Evolutionary conservation across 1,140 invertebrate genomes (phyloP).

Genomic region (Bicyclus anynana): DNA sequence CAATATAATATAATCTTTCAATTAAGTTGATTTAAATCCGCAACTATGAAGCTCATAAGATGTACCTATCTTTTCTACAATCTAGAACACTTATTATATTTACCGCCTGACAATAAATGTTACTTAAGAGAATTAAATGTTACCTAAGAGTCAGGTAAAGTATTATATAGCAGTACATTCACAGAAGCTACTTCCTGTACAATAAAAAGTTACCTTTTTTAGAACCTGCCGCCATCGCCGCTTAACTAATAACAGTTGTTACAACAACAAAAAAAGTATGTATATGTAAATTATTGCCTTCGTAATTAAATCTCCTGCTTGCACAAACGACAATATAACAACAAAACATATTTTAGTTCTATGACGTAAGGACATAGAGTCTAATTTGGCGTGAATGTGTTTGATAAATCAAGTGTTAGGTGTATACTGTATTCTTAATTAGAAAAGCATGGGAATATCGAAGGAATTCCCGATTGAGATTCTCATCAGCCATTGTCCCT

Average conservation of each 20-base stretch:
- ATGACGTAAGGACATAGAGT: not conserved
- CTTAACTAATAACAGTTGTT: not conserved
- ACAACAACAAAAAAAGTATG: conserved; percentile 7
- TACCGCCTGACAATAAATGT: too few relatives aligned
- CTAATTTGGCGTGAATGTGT: not conserved
- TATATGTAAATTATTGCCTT: conserved; percentile 7
- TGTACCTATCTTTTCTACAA: too few relatives aligned
- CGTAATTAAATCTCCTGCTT: not conserved
- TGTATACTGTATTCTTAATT: not conserved
- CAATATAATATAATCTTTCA: too few relatives aligned
- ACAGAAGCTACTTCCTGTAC: not conserved
- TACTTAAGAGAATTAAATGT: too few relatives aligned
- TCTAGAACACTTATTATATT: too few relatives aligned
- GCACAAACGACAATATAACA: not conserved
- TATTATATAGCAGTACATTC: too few relatives aligned
- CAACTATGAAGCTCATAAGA: too few relatives aligned
- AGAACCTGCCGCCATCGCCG: not conserved
- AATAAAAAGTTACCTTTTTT: not conserved
- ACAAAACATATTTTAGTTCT: not conserved
- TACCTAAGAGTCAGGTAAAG: too few relatives aligned
- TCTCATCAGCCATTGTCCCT: conserved; percentile 22
- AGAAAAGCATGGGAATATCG: conserved; percentile 26
- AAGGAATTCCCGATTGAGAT: conserved; percentile 18
- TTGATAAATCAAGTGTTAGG: not conserved
- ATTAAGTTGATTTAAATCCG: too few relatives aligned